Percentiles rank a stretch among this genome's conserved stretches.
Evolutionary conservation across 2,113 vertebrate species (phyloP).

Genomic region (Oreochromis aureus): DNA sequence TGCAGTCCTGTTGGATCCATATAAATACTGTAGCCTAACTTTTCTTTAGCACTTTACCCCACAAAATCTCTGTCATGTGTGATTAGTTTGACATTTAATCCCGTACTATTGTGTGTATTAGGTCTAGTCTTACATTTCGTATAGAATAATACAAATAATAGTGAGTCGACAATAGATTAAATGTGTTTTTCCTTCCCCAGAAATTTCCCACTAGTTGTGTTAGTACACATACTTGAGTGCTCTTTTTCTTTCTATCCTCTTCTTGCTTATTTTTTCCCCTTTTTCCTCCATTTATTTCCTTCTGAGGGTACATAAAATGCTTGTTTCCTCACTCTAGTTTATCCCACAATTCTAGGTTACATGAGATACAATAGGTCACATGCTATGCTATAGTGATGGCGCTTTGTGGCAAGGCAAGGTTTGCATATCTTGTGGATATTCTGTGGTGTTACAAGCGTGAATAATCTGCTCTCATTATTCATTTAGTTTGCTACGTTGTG

Average conservation of each 20-base stretch:
- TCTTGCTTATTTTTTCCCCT: neutral
- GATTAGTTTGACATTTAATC: neutral
- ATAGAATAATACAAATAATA: neutral
- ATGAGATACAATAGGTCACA: neutral
- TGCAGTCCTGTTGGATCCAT: neutral
- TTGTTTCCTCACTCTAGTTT: neutral
- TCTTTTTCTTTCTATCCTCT: neutral
- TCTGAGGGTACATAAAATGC: neutral
- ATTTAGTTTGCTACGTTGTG: neutral
- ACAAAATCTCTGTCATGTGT: neutral
- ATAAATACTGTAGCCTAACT: neutral
- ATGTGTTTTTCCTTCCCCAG: neutral
- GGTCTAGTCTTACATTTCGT: neutral
- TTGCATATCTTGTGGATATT: neutral
- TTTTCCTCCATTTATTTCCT: neutral
- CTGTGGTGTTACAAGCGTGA: neutral
- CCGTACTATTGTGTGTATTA: neutral
- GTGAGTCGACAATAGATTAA: neutral
- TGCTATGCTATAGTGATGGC: neutral
- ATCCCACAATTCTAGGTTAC: neutral
- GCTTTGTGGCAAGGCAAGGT: neutral
- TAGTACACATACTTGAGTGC: neutral
- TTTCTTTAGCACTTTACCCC: neutral
- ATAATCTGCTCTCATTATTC: neutral
- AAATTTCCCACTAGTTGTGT: neutral